Conservation (phyloP, 2,888 invertebrate species). For the Altica lythri region DNA sequence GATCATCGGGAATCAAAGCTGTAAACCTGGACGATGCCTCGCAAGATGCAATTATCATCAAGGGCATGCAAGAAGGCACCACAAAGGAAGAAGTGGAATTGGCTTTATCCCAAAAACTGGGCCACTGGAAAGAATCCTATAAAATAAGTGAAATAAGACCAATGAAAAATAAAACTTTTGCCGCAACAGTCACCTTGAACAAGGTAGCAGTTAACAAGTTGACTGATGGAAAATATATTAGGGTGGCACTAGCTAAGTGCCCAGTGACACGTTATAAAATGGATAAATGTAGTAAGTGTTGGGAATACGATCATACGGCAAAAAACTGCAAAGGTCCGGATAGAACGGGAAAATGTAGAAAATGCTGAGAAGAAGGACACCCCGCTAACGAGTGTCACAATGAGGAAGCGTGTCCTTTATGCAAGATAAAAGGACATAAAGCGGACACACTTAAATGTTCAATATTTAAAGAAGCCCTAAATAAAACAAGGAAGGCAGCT, state of each 20-base stretch:
- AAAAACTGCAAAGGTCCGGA: slow-evolving; percentile 2
- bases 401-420: neutral
- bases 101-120: neutral
- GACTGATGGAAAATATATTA: neutral
- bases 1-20: neutral
- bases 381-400: neutral
- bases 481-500: too few relatives aligned
- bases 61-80: neutral
- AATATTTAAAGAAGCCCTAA: slow-evolving; percentile 2
- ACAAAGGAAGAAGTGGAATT: neutral
- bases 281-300: neutral
- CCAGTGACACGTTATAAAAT: neutral
- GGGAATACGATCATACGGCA: neutral
- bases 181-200: neutral
- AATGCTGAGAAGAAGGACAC: slow-evolving; percentile 1
- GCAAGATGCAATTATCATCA: neutral
- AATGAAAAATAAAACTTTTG: neutral
- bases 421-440: neutral
- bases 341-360: neutral
- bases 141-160: slow-evolving; percentile 3
- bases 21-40: neutral
- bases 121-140: neutral
- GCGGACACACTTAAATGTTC: neutral
- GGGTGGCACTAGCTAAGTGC: neutral
- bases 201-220: neutral